phyloP scores from a whole-genome alignment of 53 echinoderm and acorn worm genomes.

The Echinarachnius parma region DNA sequence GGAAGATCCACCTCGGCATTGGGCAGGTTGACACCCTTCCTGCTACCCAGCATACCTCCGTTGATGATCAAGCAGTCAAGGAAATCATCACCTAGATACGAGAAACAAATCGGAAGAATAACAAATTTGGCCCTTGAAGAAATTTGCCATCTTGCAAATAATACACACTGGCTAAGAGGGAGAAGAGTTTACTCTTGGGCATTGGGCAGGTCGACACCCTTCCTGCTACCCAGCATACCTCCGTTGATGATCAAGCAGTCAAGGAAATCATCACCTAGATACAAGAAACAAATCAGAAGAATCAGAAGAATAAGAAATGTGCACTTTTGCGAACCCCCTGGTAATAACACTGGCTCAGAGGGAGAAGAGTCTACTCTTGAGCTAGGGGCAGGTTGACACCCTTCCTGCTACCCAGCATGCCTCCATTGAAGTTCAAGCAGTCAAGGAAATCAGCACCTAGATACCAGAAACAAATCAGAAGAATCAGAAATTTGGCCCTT shows the following conservation, averaged over 20 bases:
- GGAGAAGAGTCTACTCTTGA: too few species aligned
- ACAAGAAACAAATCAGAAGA: too few species aligned
- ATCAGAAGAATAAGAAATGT: too few species aligned
- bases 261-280: conserved; percentile 73
- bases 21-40: conserved; percentile 90
- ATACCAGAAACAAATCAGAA: too few species aligned
- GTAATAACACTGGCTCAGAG: too few species aligned
- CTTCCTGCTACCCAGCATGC: conserved; percentile 84
- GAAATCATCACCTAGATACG: conserved; percentile 73
- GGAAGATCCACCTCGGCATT: conserved; percentile 93
- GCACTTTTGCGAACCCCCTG: too few species aligned
- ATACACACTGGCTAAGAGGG: too few species aligned
- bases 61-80: conserved; percentile 92
- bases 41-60: conserved; percentile 82
- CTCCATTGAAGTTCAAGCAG: conserved; percentile 89
- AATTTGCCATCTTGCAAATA: too few species aligned
- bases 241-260: conserved; percentile 94
- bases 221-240: conserved; percentile 82
- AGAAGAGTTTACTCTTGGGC: too few species aligned
- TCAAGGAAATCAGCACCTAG: conserved; percentile 81
- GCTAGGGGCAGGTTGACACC: conserved; percentile 88
- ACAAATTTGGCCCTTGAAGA: too few species aligned
- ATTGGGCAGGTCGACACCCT: conserved; percentile 88
- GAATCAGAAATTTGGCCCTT: too few species aligned
- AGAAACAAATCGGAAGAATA: too few species aligned